Evolutionary conservation across 2,113 vertebrate genomes (phyloP).

Genomic region (Colistium nudipinnis): DNA sequence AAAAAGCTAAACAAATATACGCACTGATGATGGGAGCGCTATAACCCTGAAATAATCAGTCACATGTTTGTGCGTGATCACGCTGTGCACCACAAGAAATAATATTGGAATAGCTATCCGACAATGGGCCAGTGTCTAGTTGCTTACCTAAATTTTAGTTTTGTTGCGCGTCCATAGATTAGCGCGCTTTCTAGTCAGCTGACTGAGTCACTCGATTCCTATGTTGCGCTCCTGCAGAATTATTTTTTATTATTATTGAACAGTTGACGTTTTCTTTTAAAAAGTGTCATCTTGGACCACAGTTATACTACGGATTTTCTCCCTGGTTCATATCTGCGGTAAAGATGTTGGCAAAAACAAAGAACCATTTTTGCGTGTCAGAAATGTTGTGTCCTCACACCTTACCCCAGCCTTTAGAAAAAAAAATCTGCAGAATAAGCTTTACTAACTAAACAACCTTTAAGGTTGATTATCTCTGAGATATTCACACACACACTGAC

Average conservation of each 20-base stretch:
- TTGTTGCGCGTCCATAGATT: background rate
- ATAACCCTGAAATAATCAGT: background rate
- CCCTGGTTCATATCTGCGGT: background rate
- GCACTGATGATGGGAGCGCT: background rate
- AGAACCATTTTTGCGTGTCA: background rate
- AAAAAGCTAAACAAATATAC: background rate
- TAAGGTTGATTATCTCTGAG: background rate
- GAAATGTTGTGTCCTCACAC: background rate
- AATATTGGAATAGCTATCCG: background rate
- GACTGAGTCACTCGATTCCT: background rate
- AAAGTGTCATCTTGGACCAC: background rate
- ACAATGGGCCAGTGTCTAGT: background rate
- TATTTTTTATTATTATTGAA: no score
- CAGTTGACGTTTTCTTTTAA: background rate
- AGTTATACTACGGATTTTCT: background rate
- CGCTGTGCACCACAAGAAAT: background rate
- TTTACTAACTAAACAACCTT: background rate
- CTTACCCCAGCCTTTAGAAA: no score
- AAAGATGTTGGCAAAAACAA: background rate
- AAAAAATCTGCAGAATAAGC: background rate
- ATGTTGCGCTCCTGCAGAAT: background rate
- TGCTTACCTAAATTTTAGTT: background rate
- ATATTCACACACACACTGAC: no score
- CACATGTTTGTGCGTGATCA: background rate
- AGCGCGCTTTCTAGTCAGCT: background rate